Base-by-base conservation (phyloP, 2,797 vertebrate species). In the Helicolenus hilgendorfi region DNA sequence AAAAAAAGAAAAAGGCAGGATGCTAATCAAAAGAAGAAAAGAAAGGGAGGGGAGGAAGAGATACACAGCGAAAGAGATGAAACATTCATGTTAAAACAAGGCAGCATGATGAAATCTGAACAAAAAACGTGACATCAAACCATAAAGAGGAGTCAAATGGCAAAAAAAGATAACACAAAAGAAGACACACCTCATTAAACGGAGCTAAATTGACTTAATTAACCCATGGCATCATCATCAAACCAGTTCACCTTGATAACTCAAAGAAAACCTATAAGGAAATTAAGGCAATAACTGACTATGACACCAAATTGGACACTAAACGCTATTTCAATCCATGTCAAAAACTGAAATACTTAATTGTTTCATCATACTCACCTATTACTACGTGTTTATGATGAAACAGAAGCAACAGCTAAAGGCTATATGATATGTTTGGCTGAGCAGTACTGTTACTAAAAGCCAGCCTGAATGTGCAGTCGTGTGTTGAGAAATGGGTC, bases 31-130 rank as follows among this genome's bases (percentile, higher is more conserved):
- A 92, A 86, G 74, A 84, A 84, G 65, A 78, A 69, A 78, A 64
- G 41, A 56, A 63, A 59, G 13, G 11, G 22, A 2, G 36, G 14
- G 49, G 7, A 80, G 53, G 62, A 69, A 86, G 71, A 87, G 53
- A 86, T 60, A 26, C 63, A 84, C 27, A 18, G 73, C 1, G 55
- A 77, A 88, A 76, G 41, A 87, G 84, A 92, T 93, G 83, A 93
- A 94, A 92, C 77, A 84, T 81, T 91, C 82, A 83, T 75, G 70
- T 85, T 73, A 88, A 92, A 94, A 94, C 71, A 90, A 83, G 83
- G 79, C 83, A 45, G 83, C 24, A 14, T 95, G 92, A 95, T 93
- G 92, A 95, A 95, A 96, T 90, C 80, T 38, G 80, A 91, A 89
- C 70, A 86, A 70, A 92, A 94, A 88, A 90, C 53, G 29, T 79